Evolutionary conservation across 2,797 vertebrate genomes (phyloP), one percentile per base, ranked within the genome.

Genomic region (Danionella dracula): DNA sequence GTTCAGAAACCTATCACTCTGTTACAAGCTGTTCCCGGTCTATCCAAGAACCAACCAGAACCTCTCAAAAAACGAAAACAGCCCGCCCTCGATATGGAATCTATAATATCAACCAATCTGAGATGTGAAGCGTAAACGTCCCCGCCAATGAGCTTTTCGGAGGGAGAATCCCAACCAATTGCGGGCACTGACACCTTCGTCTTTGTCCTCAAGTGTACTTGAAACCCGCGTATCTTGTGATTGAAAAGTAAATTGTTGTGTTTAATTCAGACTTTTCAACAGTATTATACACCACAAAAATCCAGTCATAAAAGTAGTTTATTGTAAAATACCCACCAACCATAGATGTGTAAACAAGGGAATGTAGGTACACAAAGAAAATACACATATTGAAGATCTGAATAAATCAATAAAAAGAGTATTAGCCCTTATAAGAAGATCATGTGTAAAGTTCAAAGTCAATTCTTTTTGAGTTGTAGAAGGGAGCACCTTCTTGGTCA

Each of bases 361-460:
- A 8, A 21, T 27, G 58, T 16, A 20, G 31, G 12, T 31, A 55
- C 8, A 20, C 27, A 73, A 19, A 49, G 51, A 27, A 74, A 55
- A 76, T 32, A 79, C 42, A 48, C 48, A 82, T 84, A 83, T 81
- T 86, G 81, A 68, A 4, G 11, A n/a, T 32, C 29, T 17, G 60
- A 77, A 44, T 42, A 54, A 49, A 41, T 59, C 35, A 31, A 31
- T 32, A 23, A 45, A 5, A 53, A 7, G 35, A 27, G 53, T 15
- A n/a, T 8, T 1, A 40, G 13, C 32, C 23, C 38, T 17, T 17
- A 31, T 2, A 53, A 12, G 35, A 2, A 17, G 51, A 71, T 94
- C 89, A 95, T 72, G 86, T 89, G 48, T 93, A 96, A 40, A 96
- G 91, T 0, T 94, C 93, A 75, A 96, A 96, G 79, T 96, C 93